Base-by-base conservation (phyloP, 2,888 invertebrate genomes). In the Synanthedon vespiformis region DNA sequence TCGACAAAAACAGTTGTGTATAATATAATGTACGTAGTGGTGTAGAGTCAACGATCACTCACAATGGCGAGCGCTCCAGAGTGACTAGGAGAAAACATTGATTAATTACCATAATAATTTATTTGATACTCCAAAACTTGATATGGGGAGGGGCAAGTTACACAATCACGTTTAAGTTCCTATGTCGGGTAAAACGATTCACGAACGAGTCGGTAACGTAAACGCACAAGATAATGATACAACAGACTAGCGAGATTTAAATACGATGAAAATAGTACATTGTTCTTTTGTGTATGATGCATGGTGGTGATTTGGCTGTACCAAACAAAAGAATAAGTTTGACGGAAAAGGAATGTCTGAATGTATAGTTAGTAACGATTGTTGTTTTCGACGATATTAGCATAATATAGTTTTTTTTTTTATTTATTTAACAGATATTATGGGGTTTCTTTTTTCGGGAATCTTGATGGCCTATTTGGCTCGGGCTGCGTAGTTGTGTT, bases 31-130 rank as follows among this genome's bases (percentile, higher is more conserved):
- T 44, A 44, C 44, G 14, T 44, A 44, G 44, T 44, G 13, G 4
- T 65, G 64, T 58, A 70, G 70, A 80, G 75, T 79, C 82, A 75
- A 75, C 82, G 81, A 84, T 85, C 85, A 83, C 77, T 85, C 82
- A 85, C 85, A 86, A 84, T 83, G 66, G 77, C 66, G 65, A 66
- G 61, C 60, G 61, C 60, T 67, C 72, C 70, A 65, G 74, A 87
- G 82, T 87, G 86, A 87, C 85, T 86, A 68, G 85, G 79, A 86
- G 85, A 86, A 86, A 86, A 87, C 86, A 81, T 84, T 87, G 87
- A 87, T 87, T 87, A 87, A 87, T 87, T 86, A 86, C 84, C 84
- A 86, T 85, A 86, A 87, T 87, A 82, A 86, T 87, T 87, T 87
- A 87, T 87, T 86, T 87, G 87, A 84, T 87, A 86, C 85, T 80